Conservation (phyloP, 1,140 invertebrate species). For the Cheumatopsyche charites region DNA sequence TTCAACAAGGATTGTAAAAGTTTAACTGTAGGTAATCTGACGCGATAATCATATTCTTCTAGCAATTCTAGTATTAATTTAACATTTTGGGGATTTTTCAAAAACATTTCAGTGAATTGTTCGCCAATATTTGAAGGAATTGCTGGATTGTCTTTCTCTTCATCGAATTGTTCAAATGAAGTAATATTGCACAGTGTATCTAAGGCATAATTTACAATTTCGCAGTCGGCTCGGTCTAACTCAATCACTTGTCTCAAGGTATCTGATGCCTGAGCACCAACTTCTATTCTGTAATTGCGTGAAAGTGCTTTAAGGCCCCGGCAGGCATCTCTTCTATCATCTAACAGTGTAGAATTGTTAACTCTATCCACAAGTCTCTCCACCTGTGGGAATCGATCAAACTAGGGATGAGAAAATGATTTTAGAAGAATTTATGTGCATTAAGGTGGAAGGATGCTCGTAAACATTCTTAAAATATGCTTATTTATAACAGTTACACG, state of each 20-base stretch:
- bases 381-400: slow-evolving; percentile 66
- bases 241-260: slow-evolving; percentile 81
- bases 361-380: slow-evolving; percentile 92
- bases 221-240: slow-evolving; percentile 83
- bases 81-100: slow-evolving; percentile 90
- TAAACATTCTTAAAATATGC: no score
- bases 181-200: slow-evolving; percentile 93
- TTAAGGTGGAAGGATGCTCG: no score
- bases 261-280: slow-evolving; percentile 95
- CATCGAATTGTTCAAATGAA: slow-evolving; percentile 80
- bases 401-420: no score
- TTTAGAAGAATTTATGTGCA: no score
- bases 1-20: slow-evolving; percentile 81
- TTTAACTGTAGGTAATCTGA: slow-evolving; percentile 86
- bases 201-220: slow-evolving; percentile 89
- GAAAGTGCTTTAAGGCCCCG: slow-evolving; percentile 93
- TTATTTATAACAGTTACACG: no score
- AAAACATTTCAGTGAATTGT: slow-evolving; percentile 98
- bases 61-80: slow-evolving; percentile 82
- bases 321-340: slow-evolving; percentile 96
- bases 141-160: slow-evolving; percentile 72
- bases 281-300: slow-evolving; percentile 90
- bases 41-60: slow-evolving; percentile 94
- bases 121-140: slow-evolving; percentile 77
- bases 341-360: slow-evolving; percentile 88